A percentile compares a stretch with the other conserved stretches of the same genome.
Conservation (phyloP, 2,888 invertebrate species). For the Cyaniris semiargus region DNA sequence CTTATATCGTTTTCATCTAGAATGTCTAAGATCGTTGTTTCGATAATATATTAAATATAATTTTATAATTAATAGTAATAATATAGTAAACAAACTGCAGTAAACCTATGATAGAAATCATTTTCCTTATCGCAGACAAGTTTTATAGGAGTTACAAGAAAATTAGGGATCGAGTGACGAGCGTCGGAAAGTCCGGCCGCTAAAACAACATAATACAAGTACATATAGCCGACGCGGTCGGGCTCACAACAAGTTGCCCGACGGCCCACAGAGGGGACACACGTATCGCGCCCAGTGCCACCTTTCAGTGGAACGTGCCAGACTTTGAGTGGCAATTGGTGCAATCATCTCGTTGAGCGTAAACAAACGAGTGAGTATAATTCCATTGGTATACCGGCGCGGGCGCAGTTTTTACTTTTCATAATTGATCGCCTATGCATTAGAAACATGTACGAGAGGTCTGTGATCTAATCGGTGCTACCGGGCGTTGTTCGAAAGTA, state of each 20-base stretch:
- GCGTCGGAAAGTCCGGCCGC: slow-evolving; percentile 32
- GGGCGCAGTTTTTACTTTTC: slow-evolving; percentile 38
- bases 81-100: neutral
- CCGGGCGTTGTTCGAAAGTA: neutral
- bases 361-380: slow-evolving; percentile 76
- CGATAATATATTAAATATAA: no score
- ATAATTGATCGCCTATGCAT: neutral
- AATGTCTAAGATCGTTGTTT: no score
- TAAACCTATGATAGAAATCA: neutral
- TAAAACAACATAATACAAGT: slow-evolving; percentile 32
- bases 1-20: no score
- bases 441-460: slow-evolving; percentile 16
- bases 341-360: slow-evolving; percentile 78
- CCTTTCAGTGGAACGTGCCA: slow-evolving; percentile 65
- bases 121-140: slow-evolving; percentile 10
- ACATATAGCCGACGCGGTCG: slow-evolving; percentile 54
- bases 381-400: slow-evolving; percentile 50
- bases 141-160: slow-evolving; percentile 18
- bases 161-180: neutral
- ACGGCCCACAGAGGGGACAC: slow-evolving; percentile 55
- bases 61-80: neutral
- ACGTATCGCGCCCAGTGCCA: slow-evolving; percentile 48
- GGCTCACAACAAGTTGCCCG: slow-evolving; percentile 61
- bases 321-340: slow-evolving; percentile 65
- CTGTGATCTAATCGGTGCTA: slow-evolving; percentile 20